Evolutionary conservation across 2,113 vertebrate genomes (phyloP).

Genomic region (Austrofundulus limnaeus): DNA sequence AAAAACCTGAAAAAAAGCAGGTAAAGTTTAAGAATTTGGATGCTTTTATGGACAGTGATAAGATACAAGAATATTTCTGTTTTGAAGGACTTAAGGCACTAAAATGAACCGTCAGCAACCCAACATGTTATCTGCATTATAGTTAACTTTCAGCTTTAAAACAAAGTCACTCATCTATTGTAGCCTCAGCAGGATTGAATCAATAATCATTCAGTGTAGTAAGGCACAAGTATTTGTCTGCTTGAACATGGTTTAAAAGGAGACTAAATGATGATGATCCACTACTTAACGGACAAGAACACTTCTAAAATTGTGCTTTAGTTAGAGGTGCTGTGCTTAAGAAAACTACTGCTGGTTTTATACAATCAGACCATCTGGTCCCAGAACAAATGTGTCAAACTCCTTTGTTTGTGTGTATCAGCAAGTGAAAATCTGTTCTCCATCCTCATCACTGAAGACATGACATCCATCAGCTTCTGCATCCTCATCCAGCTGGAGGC

Average conservation of each 20-base stretch:
- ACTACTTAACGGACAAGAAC: background rate
- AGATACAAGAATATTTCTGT: conserved; percentile 7
- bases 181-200: conserved; percentile 1
- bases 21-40: background rate
- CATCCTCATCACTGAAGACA: conserved; percentile 82
- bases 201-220: conserved; percentile 19
- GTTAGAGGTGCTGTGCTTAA: background rate
- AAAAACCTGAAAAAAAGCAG: conserved; percentile 4
- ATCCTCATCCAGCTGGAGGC: conserved; percentile 85
- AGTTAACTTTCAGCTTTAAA: background rate
- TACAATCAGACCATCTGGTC: conserved; percentile 7
- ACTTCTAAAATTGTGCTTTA: conserved; percentile 18
- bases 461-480: conserved; percentile 75
- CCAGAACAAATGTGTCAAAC: conserved; percentile 8
- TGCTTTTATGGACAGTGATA: background rate
- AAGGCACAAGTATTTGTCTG: conserved; percentile 63
- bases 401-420: conserved; percentile 41
- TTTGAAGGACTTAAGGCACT: conserved; percentile 60
- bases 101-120: background rate
- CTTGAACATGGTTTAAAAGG: background rate
- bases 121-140: background rate
- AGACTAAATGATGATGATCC: no score
- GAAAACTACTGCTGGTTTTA: background rate
- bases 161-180: background rate
- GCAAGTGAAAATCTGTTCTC: conserved; percentile 80